These are phyloP conservation scores for Epistrophella euchroma DNA, from an alignment of 2,888 invertebrate genomes.

Conservation along the genomic window DNA sequence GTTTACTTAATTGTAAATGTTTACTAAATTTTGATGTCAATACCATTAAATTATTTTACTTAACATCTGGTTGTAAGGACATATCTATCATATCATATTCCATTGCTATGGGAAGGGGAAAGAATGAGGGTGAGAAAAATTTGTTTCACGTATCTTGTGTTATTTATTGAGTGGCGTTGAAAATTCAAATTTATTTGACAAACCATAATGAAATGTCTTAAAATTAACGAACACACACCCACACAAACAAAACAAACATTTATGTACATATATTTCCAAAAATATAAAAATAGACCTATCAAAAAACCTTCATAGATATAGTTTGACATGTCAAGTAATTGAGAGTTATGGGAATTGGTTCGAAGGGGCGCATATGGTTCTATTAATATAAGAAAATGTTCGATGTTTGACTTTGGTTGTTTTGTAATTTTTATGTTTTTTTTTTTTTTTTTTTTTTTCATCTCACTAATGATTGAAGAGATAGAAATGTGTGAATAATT, in stretches of 20 bases:
- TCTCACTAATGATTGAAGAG: constrained; percentile 31
- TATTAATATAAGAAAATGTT: constrained; percentile 58
- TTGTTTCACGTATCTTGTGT: background rate
- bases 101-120: background rate
- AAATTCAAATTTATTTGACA: constrained; percentile 73
- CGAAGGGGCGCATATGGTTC: constrained; percentile 45
- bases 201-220: constrained; percentile 51
- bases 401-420: constrained; percentile 49
- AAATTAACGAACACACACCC: constrained; percentile 24
- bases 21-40: background rate
- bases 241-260: too few relatives aligned
- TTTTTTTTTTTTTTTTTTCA: constrained; percentile 27
- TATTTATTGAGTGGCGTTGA: constrained; percentile 60
- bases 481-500: constrained; percentile 64
- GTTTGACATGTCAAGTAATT: constrained; percentile 58
- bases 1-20: background rate
- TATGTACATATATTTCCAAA: too few relatives aligned
- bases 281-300: constrained; percentile 13
- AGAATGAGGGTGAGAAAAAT: constrained; percentile 55
- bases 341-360: constrained; percentile 58
- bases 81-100: too few relatives aligned
- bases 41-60: background rate
- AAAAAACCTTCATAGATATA: constrained; percentile 15
- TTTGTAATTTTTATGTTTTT: background rate
- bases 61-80: constrained; percentile 14